Conservation (phyloP, 2,113 vertebrate species). For the Ictalurus punctatus region DNA sequence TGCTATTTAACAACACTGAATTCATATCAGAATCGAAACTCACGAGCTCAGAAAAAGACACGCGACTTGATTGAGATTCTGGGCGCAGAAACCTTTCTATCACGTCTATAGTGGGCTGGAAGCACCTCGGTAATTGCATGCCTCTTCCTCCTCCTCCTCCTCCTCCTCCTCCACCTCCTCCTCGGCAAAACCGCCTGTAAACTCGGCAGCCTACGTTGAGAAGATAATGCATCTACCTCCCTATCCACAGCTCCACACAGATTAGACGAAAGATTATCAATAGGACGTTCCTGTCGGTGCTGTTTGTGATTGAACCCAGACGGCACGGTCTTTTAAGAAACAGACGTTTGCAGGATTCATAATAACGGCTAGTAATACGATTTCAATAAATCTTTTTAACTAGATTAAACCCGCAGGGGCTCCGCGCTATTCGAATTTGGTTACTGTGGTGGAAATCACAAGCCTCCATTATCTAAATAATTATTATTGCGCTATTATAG, state of each 20-base stretch:
- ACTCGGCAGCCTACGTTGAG: constrained; percentile 10
- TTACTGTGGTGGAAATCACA: background rate
- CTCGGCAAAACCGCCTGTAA: constrained; percentile 5
- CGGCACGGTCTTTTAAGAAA: background rate
- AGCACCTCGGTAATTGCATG: constrained; percentile 32
- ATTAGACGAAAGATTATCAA: constrained; percentile 18
- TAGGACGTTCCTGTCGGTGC: background rate
- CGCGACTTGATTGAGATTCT: constrained; percentile 29
- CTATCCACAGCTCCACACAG: background rate
- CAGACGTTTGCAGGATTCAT: background rate
- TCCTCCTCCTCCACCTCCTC: background rate
- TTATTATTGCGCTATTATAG: constrained; percentile 17
- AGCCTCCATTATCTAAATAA: background rate
- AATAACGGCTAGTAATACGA: background rate
- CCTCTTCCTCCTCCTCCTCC: constrained; percentile 20
- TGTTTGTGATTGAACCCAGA: background rate
- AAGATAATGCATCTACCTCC: constrained; percentile 30
- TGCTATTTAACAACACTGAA: background rate
- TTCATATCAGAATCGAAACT: background rate
- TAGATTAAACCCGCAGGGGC: background rate
- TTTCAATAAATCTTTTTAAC: constrained; percentile 14
- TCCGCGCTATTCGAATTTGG: background rate
- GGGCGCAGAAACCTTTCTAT: background rate
- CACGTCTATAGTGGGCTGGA: constrained; percentile 16
- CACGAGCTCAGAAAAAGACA: background rate